Base-by-base conservation (phyloP, 2,888 invertebrate genomes). In the Cheilosia urbana region DNA sequence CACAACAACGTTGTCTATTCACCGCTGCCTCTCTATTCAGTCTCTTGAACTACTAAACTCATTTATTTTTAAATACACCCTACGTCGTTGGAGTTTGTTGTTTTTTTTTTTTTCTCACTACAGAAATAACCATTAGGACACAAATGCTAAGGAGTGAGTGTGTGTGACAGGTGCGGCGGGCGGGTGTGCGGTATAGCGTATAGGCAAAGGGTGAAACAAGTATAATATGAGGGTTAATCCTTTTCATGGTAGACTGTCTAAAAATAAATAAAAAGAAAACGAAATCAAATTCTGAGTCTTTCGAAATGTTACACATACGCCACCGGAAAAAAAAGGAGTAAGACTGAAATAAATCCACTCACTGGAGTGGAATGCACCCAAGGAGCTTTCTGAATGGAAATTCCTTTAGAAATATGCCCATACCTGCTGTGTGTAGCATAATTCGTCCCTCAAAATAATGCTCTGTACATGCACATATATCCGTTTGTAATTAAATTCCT, bases 1-100 rank as follows among this genome's bases (percentile, higher is more conserved):
- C 40, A 66, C 17, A 60, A 51, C 40, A 72, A 72, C 34, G 49
- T 51, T 58, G 40, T 66, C 27, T 27, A 72, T 66, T 42, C 62
- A 53, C 45, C 30, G 21, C 42, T 34, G 21, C 42, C 13, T 1
- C 13, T 45, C 45, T 21, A 58, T 60, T 71, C 57, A 62, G 75
- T 45, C 80, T 80, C 75, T 80, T 75, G 80, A 80, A 80, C 80
- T 80, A 80, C 73, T 80, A 68, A 80, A 75, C 80, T 68, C 62
- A 66, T 79, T 71, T 79, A 51, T 71, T 71, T 78, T 71, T 49
- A 63, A 65, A 66, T 55, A 21, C 11, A 72, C 19, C 60, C 76
- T 66, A 66, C 58, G 30, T 24, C 27, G 55, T 57, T 63, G 24
- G 19, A 17, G 73, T 47, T 63, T 62, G 62, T 47, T 24, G n/a